Conservation (phyloP, 2,888 invertebrate species). For the Catocala fraxini region DNA sequence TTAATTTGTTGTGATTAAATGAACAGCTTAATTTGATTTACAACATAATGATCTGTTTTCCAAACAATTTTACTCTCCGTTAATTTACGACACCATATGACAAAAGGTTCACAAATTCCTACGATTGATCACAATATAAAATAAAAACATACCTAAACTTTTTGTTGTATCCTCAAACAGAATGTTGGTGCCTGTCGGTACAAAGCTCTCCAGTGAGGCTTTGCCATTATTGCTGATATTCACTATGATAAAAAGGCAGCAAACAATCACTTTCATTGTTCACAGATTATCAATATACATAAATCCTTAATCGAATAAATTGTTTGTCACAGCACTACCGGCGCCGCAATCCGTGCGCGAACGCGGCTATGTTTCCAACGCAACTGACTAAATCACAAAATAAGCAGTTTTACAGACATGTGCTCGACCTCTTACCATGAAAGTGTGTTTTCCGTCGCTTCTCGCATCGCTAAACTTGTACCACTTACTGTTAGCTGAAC, state of each 20-base stretch:
- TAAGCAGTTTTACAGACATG: conserved; percentile 36
- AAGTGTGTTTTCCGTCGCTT: conserved; percentile 18
- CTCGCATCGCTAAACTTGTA: conserved; percentile 16
- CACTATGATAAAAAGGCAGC: conserved; percentile 71
- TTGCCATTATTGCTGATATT: conserved; percentile 79
- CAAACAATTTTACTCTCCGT: too few species aligned
- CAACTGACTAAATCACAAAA: conserved; percentile 41
- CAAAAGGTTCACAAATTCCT: too few species aligned
- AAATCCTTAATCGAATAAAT: background rate
- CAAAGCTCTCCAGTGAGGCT: conserved; percentile 77
- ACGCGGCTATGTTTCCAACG: conserved; percentile 25
- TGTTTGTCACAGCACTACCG: conserved; percentile 26
- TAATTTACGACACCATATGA: too few species aligned
- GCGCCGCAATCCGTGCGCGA: conserved; percentile 21
- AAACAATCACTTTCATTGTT: conserved; percentile 74
- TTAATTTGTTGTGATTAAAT: too few species aligned
- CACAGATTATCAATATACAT: conserved; percentile 11
- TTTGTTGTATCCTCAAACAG: conserved; percentile 74
- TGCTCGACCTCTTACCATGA: conserved; percentile 43
- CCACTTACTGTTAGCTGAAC: conserved; percentile 1
- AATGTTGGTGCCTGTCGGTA: conserved; percentile 65
- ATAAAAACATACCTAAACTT: conserved; percentile 64
- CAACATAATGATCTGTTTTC: too few species aligned
- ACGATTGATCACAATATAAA: background rate
- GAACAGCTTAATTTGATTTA: too few species aligned